Evolutionary conservation across 2,888 invertebrate genomes (phyloP), one percentile per base, ranked within the genome.

Genomic region (Empis stercorea): DNA sequence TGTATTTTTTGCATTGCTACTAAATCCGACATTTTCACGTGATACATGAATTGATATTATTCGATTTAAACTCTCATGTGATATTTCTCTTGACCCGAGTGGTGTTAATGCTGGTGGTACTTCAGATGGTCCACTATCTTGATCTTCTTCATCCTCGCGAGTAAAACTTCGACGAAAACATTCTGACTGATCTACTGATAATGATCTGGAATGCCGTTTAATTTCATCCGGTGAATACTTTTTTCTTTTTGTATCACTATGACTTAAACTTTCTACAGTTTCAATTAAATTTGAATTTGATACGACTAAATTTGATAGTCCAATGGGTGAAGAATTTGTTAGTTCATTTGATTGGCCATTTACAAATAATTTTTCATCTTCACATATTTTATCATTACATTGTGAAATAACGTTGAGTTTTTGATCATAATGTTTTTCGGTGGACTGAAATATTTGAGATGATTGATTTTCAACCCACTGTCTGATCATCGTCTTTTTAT

Each of bases 381-480:
- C 74, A 57, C 71, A 75, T 2, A 61, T 68, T 57, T 73, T 73
- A 55, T 68, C 73, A 61, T 81, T 82, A 57, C 81, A 78, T 54
- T 76, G 78, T 6, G 80, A 78, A 48, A 80, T 61, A 54, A 67
- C 65, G 53, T 61, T n/a, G n/a, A n/a, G 58, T 32, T 10, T 13
- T 9, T 2, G 77, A 76, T 60, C 79, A 78, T 20, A 23, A 23
- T 23, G 40, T 27, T 14, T 20, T 20, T n/a, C 23, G 10, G 59
- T 60, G 15, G 58, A 57, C 61, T 84, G 81, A 59, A 69, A 66
- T 55, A 87, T 84, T 71, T 88, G 87, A 15, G 81, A 79, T 1
- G 86, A 86, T 68, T 91, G 91, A 62, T 87, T 88, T 68, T 91
- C 91, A 2, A 92, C 91, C 92, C 92, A 92, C 61, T 89, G 85